Percentiles rank a stretch among this genome's conserved stretches.
phyloP scores from a whole-genome alignment of 2,888 invertebrate species.

The Drosophila greeni region DNA sequence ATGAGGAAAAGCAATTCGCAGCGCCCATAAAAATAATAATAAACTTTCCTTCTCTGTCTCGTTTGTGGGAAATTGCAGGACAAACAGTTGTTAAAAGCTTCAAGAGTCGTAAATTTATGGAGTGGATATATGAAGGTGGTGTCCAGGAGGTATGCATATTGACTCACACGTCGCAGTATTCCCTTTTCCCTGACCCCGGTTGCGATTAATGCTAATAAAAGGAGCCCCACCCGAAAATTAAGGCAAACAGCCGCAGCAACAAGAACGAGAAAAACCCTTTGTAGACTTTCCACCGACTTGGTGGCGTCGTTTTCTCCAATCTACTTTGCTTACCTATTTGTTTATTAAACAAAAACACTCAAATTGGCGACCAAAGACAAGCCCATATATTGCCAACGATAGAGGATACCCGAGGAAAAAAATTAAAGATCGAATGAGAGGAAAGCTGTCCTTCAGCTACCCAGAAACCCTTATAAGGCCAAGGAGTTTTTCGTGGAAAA shows the following conservation, averaged over 20 bases:
- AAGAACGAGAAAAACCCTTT: conserved; percentile 46
- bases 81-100: conserved; percentile 67
- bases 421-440: conserved; percentile 6
- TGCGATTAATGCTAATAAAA: conserved; percentile 65
- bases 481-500: conserved; percentile 15
- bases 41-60: conserved; percentile 44
- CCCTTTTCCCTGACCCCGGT: conserved; percentile 19
- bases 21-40: conserved; percentile 56
- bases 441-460: conserved; percentile 16
- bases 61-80: conserved; percentile 63
- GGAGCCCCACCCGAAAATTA: conserved; percentile 50
- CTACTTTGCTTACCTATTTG: conserved; percentile 60
- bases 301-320: conserved; percentile 58
- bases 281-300: conserved; percentile 52
- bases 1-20: conserved; percentile 36
- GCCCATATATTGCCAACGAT: conserved; percentile 48
- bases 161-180: conserved; percentile 22
- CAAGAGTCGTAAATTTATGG: conserved; percentile 58
- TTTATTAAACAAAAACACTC: conserved; percentile 68
- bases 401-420: conserved; percentile 8
- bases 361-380: conserved; percentile 57
- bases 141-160: conserved; percentile 29
- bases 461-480: conserved; percentile 6
- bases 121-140: conserved; percentile 12
- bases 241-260: conserved; percentile 18